A percentile compares a stretch with the other conserved stretches of the same genome.
Evolutionary conservation across 2,888 invertebrate genomes (phyloP).

Genomic region (Agapostemon virescens): DNA sequence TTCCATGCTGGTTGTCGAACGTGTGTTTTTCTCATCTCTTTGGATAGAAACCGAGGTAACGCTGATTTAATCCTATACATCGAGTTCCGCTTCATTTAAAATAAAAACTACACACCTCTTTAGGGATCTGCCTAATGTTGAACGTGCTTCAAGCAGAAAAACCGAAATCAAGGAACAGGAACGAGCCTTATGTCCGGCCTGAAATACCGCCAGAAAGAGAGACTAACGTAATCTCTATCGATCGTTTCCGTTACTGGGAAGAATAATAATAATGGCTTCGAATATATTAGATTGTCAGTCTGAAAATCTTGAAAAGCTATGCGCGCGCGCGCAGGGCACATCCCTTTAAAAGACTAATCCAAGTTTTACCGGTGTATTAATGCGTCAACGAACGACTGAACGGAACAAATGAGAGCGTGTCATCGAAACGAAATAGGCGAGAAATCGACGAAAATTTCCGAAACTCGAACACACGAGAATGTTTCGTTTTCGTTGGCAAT

Average conservation of each 20-base stretch:
- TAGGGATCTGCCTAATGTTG: constrained; percentile 1
- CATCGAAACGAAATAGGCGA: background rate
- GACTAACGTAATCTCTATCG: constrained; percentile 14
- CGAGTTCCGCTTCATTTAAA: background rate
- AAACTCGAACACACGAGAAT: constrained; percentile 13
- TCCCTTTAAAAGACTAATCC: background rate
- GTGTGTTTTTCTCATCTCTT: background rate
- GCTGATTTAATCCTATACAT: constrained; percentile 7
- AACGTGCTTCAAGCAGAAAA: constrained; percentile 13
- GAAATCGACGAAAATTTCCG: constrained; percentile 5
- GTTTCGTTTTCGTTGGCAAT: constrained; percentile 72
- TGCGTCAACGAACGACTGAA: background rate
- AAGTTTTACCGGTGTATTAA: constrained; percentile 25
- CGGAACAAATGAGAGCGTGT: no score
- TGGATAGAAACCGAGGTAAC: constrained; percentile 16
- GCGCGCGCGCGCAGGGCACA: background rate
- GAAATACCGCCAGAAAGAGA: background rate
- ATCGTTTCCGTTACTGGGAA: background rate
- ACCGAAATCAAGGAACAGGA: background rate
- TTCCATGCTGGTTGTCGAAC: background rate
- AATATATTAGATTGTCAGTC: background rate
- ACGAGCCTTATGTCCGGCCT: background rate
- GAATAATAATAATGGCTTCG: background rate
- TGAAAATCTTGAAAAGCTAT: background rate
- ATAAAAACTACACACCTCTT: background rate